Percentiles rank a stretch among this genome's conserved stretches.
These are phyloP conservation scores for Nyctibius bracteatus DNA, from an alignment of 2,113 vertebrate species.

Conservation along the genomic window DNA sequence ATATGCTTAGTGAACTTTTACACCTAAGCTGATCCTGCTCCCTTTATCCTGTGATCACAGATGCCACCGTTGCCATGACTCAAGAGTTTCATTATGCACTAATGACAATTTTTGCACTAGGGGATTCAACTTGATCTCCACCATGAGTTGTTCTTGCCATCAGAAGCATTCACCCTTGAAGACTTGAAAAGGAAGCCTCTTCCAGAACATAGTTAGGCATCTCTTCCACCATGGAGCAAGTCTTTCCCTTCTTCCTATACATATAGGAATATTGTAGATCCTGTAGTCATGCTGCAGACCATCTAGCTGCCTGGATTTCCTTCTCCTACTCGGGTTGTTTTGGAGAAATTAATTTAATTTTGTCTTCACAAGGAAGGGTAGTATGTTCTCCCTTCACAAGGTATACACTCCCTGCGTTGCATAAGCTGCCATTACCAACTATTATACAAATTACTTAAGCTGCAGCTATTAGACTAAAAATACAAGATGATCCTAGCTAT, in stretches of 20 bases:
- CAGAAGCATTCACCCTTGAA: not conserved
- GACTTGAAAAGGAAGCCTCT: not conserved
- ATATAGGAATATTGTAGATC: rapidly evolving
- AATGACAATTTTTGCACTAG: not conserved
- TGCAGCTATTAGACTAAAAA: not conserved
- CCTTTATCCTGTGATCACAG: not conserved
- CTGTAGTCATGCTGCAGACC: rapidly evolving
- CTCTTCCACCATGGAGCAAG: not conserved
- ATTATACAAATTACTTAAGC: not conserved
- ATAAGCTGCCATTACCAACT: not conserved
- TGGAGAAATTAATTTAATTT: not conserved
- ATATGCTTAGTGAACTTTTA: not conserved
- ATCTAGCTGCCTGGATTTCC: not conserved
- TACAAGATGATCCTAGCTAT: not conserved
- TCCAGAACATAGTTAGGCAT: not conserved
- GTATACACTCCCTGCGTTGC: not conserved
- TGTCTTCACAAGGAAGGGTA: not conserved
- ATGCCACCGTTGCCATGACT: not conserved
- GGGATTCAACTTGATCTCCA: not conserved
- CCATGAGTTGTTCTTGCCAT: not conserved
- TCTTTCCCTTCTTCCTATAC: not conserved
- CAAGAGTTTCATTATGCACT: not conserved
- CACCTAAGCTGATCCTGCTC: not conserved
- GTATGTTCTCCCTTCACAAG: not conserved
- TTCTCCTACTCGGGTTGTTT: not conserved